Evolutionary conservation across 2,888 invertebrate species (phyloP).

Genomic region (Helleia helle): DNA sequence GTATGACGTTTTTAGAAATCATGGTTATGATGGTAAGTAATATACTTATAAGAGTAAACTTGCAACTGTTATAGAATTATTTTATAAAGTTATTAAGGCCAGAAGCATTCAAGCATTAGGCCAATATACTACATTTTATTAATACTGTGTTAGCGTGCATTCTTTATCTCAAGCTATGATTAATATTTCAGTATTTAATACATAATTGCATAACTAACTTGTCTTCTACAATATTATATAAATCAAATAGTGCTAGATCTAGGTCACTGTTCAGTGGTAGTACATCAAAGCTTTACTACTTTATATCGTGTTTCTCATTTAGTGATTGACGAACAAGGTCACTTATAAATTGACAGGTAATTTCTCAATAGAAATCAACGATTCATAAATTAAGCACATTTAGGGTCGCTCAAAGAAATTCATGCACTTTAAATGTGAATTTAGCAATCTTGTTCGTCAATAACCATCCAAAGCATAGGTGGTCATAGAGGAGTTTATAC

Average conservation of each 20-base stretch:
- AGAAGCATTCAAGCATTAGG: neutral
- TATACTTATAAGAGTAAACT: too few species aligned
- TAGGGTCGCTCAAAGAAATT: too few species aligned
- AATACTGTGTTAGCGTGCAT: neutral
- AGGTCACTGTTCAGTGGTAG: neutral
- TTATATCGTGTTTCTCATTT: neutral
- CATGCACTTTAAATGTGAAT: too few species aligned
- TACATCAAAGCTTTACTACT: slow-evolving; percentile 1
- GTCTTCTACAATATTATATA: neutral
- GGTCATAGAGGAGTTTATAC: slow-evolving; percentile 28
- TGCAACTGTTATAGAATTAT: too few species aligned
- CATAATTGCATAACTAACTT: neutral
- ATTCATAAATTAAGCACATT: too few species aligned
- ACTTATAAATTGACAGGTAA: neutral
- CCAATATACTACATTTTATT: neutral
- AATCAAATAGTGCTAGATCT: neutral
- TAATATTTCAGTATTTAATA: neutral
- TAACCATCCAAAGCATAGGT: slow-evolving; percentile 12
- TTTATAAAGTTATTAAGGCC: neutral
- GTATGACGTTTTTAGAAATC: too few species aligned
- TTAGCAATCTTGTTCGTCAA: slow-evolving; percentile 19
- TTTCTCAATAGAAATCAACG: neutral
- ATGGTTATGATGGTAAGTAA: too few species aligned
- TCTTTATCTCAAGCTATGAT: neutral
- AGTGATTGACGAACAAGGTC: slow-evolving; percentile 4